Evolutionary conservation across 2,888 invertebrate species (phyloP), one percentile per base, ranked within the genome.

Genomic region (Ecliptopera silaceata): DNA sequence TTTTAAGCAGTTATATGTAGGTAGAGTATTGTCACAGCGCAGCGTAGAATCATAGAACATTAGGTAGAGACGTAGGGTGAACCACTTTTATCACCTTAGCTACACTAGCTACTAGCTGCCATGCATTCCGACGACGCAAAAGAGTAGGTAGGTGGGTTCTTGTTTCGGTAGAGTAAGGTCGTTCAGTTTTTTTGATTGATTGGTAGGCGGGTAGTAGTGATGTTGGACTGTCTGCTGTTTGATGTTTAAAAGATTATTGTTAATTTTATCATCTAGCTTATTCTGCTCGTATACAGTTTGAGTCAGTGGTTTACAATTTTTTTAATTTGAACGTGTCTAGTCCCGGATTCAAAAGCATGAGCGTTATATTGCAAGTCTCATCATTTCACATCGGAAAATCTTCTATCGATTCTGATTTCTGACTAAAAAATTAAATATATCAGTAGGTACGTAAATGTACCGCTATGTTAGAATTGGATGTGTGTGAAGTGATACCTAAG

Each of bases 61-160:
- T n/a, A n/a, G 18, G 45, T 34, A 26, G 22, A 29, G 65, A 59
- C 56, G 22, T 57, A 39, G 57, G 63, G 54, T 32, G 34, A 38
- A 48, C 63, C 39, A 54, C 57, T 59, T 52, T 47, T 58, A 47
- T 43, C 56, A 46, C 47, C 44, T 36, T n/a, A 31, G 11, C 8
- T 31, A n/a, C 12, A 32, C 32, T 8, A 36, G 36, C 15, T 15
- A 3, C 12, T 34, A 50, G 58, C 52, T 10, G 13, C 18, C 4
- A 38, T 38, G 20, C 62, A 64, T 66, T 65, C 63, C 63, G 52
- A 50, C 55, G 52, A 45, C 55, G 42, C 32, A 20, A 59, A 56
- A 57, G 47, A 57, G 12, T 49, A 58, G 12, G 4, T 34, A 34
- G 12, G 12, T 34, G 12, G 20, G 41, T 41, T 13, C 41, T 22